phyloP scores from a whole-genome alignment of 2,888 invertebrate species.

The Harpalus rufipes region DNA sequence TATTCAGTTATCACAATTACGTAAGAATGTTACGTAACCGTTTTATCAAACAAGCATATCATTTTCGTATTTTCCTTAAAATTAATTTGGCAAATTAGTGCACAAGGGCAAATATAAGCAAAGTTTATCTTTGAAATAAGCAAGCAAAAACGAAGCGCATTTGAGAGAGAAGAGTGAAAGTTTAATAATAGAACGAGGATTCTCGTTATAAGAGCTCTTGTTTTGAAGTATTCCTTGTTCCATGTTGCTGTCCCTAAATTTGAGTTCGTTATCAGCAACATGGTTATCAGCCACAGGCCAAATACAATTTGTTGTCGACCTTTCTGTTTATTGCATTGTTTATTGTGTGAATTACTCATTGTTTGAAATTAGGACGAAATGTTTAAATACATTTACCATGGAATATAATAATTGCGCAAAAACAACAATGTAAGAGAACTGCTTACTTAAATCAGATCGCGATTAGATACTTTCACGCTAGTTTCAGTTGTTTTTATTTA shows the following conservation, averaged over 20 bases:
- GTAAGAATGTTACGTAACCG: conserved; percentile 4
- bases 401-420: conserved; percentile 26
- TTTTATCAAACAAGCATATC: conserved; percentile 1
- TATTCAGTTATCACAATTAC: conserved; percentile 8
- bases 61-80: neutral
- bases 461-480: conserved; percentile 28
- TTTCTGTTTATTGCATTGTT: conserved; percentile 11
- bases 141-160: conserved; percentile 24
- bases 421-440: conserved; percentile 23
- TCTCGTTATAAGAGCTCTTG: conserved; percentile 25
- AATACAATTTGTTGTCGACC: neutral
- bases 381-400: neutral
- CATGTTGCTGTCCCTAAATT: conserved; percentile 37
- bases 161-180: conserved; percentile 55
- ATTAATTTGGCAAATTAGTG: neutral
- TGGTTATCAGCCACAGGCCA: conserved; percentile 31
- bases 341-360: conserved; percentile 37
- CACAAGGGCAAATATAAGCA: neutral
- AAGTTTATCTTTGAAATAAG: conserved; percentile 26
- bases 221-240: neutral
- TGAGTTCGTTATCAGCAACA: conserved; percentile 43
- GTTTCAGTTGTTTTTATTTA: conserved; percentile 38
- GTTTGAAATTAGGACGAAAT: conserved; percentile 32
- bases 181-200: conserved; percentile 59
- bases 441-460: conserved; percentile 16